phyloP scores from a whole-genome alignment of 2,888 invertebrate species.

The Drosophila borealis region DNA sequence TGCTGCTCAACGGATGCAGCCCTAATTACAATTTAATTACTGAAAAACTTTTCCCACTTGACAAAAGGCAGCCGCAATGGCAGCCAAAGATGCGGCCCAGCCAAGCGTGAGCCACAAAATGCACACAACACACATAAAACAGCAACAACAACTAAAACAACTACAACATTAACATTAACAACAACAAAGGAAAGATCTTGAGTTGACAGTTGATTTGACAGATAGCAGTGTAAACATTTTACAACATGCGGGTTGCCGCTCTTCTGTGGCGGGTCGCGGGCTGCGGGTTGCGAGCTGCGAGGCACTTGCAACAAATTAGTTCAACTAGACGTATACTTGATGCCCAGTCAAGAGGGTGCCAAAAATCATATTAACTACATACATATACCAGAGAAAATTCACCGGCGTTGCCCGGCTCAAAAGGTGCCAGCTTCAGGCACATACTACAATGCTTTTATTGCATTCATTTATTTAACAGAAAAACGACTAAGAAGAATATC shows the following conservation, averaged over 20 bases:
- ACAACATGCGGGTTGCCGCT: slow-evolving; percentile 60
- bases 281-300: slow-evolving; percentile 13
- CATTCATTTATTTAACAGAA: too few species aligned
- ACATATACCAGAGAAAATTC: not conserved
- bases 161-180: slow-evolving; percentile 5
- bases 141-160: slow-evolving; percentile 14
- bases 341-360: slow-evolving; percentile 54
- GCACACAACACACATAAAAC: slow-evolving; percentile 19
- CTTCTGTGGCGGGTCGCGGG: slow-evolving; percentile 5
- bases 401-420: too few species aligned
- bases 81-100: slow-evolving; percentile 62
- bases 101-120: slow-evolving; percentile 75
- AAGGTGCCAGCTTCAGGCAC: too few species aligned
- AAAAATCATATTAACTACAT: slow-evolving; percentile 46
- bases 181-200: slow-evolving; percentile 45
- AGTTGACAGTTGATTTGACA: slow-evolving; percentile 83
- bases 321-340: slow-evolving; percentile 82
- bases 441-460: too few species aligned
- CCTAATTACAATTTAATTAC: slow-evolving; percentile 85
- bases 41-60: slow-evolving; percentile 81
- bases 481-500: too few species aligned
- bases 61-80: slow-evolving; percentile 77
- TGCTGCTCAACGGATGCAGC: slow-evolving; percentile 80
- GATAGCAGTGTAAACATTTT: slow-evolving; percentile 80
- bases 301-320: slow-evolving; percentile 79